phyloP scores from a whole-genome alignment of 2,888 invertebrate species.

The Callinectes sapidus region DNA sequence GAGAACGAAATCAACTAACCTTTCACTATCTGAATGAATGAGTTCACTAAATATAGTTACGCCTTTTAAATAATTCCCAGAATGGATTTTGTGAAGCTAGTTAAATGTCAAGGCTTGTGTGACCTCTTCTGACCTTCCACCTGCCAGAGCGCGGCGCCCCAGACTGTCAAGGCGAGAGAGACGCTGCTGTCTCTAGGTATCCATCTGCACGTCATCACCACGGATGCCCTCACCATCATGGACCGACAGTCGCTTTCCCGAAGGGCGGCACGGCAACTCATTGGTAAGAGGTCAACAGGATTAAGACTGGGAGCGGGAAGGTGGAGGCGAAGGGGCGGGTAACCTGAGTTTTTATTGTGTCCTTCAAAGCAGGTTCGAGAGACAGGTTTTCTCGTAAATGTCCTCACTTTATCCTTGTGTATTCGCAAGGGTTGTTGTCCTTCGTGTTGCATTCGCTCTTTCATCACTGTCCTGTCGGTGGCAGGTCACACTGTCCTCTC shows the following conservation, averaged over 20 bases:
- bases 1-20: not conserved
- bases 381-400: not conserved
- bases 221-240: conserved; percentile 38
- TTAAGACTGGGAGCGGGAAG: not conserved
- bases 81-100: not conserved
- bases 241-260: conserved; percentile 43
- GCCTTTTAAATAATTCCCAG: not conserved
- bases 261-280: conserved; percentile 50
- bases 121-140: not conserved
- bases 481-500: not conserved
- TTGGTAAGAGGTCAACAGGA: conserved; percentile 45
- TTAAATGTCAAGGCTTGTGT: not conserved
- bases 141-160: conserved; percentile 42
- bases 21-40: not conserved
- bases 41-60: not conserved
- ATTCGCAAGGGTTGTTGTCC: not conserved
- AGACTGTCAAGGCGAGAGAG: conserved; percentile 46
- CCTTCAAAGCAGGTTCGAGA: not conserved
- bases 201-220: conserved; percentile 64
- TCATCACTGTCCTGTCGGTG: not conserved
- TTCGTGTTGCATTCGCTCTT: not conserved
- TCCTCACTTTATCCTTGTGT: not conserved
- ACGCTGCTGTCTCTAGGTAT: conserved; percentile 50
- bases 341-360: not conserved
- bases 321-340: too few relatives aligned